phyloP scores from a whole-genome alignment of 2,797 vertebrate genomes.

The Betta splendens region DNA sequence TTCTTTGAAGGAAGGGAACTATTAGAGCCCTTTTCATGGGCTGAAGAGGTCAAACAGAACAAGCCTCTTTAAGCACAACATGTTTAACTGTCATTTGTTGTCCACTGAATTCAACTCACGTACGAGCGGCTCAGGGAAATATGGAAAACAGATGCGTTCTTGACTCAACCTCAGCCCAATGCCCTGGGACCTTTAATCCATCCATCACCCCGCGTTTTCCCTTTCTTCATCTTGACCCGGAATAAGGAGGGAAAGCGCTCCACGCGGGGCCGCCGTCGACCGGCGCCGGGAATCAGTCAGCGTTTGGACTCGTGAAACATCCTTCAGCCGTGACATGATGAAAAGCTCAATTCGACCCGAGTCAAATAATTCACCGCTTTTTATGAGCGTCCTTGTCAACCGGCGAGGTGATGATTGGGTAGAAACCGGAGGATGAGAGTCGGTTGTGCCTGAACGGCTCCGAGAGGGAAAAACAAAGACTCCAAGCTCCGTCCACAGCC shows the following conservation, averaged over 20 bases:
- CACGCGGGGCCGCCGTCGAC: slow-evolving; percentile 47
- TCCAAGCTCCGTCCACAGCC: too few species aligned
- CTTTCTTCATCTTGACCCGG: slow-evolving; percentile 26
- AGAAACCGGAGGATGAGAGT: slow-evolving; percentile 57
- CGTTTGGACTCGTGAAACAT: slow-evolving; percentile 69
- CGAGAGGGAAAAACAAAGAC: slow-evolving; percentile 56
- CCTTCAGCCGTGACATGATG: slow-evolving; percentile 67
- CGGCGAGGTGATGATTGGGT: slow-evolving; percentile 70
- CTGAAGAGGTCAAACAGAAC: slow-evolving; percentile 37
- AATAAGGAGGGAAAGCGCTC: slow-evolving; percentile 31
- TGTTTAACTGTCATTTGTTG: slow-evolving; percentile 24
- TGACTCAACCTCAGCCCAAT: slow-evolving; percentile 47
- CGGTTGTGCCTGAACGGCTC: slow-evolving; percentile 50
- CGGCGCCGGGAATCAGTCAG: slow-evolving; percentile 35
- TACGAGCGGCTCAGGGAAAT: slow-evolving; percentile 30
- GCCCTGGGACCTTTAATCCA: slow-evolving; percentile 39
- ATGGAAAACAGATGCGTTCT: slow-evolving; percentile 51
- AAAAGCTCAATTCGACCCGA: slow-evolving; percentile 65
- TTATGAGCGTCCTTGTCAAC: slow-evolving; percentile 76
- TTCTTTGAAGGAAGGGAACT: slow-evolving; percentile 30
- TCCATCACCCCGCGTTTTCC: slow-evolving; percentile 34
- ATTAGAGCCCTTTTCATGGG: slow-evolving; percentile 7
- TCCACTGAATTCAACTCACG: slow-evolving; percentile 34
- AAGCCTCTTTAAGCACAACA: slow-evolving; percentile 8
- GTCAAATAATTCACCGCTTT: slow-evolving; percentile 70